A percentile compares a stretch with the other conserved stretches of the same genome.
These are phyloP conservation scores for Lissonota sp. DNA, from an alignment of 2,888 invertebrate genomes.

Conservation along the genomic window DNA sequence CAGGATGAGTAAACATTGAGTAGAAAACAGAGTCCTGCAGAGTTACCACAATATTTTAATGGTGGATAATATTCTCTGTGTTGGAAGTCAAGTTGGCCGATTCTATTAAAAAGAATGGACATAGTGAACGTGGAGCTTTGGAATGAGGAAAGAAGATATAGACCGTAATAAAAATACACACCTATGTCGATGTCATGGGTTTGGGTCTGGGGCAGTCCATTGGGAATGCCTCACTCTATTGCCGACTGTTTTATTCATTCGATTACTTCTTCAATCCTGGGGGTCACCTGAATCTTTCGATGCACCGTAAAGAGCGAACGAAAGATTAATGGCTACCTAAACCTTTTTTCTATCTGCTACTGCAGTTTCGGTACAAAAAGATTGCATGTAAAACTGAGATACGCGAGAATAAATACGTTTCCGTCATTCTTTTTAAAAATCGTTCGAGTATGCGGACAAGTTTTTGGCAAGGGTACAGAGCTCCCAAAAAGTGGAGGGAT, in stretches of 20 bases:
- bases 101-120: constrained; percentile 76
- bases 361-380: no score
- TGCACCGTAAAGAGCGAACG: constrained; percentile 5
- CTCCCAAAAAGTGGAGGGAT: not conserved
- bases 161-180: not conserved
- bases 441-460: constrained; percentile 4
- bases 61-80: constrained; percentile 79
- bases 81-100: constrained; percentile 68
- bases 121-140: constrained; percentile 10
- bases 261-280: constrained; percentile 72
- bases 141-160: not conserved
- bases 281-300: constrained; percentile 48
- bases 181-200: constrained; percentile 32
- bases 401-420: constrained; percentile 1
- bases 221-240: constrained; percentile 50
- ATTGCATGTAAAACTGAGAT: not conserved
- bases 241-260: constrained; percentile 80
- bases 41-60: constrained; percentile 61
- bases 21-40: constrained; percentile 23
- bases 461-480: constrained; percentile 34
- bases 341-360: not conserved
- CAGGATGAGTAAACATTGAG: constrained; percentile 19
- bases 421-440: constrained; percentile 16
- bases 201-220: constrained; percentile 19
- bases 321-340: not conserved